These are phyloP conservation scores for Lycodopsis pacificus DNA, from an alignment of 2,797 vertebrate genomes.

Conservation along the genomic window DNA sequence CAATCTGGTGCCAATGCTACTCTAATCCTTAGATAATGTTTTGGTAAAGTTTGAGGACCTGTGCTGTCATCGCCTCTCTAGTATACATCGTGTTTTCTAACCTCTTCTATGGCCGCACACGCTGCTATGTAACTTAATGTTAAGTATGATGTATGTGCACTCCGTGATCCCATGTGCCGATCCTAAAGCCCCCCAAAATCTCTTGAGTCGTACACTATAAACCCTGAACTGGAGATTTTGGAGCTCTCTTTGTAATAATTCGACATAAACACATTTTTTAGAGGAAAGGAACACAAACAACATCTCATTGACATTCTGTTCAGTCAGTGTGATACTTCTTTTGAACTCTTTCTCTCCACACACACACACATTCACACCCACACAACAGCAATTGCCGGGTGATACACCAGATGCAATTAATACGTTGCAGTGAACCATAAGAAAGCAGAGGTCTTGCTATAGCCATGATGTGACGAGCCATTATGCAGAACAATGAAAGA, in stretches of 20 bases:
- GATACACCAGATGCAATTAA: slow-evolving; percentile 44
- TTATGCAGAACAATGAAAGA: slow-evolving; percentile 42
- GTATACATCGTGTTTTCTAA: not conserved
- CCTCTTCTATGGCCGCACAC: not conserved
- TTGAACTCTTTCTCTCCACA: slow-evolving; percentile 5
- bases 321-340: slow-evolving; percentile 8
- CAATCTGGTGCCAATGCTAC: no score
- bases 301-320: slow-evolving; percentile 29
- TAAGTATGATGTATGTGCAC: not conserved
- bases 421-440: slow-evolving; percentile 46
- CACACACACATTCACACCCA: slow-evolving; percentile 3
- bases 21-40: no score
- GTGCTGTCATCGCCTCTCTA: not conserved
- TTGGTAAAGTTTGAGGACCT: not conserved
- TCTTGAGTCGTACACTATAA: slow-evolving; percentile 4
- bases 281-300: slow-evolving; percentile 1
- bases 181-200: not conserved
- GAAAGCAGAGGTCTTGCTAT: slow-evolving; percentile 38
- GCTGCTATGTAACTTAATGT: not conserved
- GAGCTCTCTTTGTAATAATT: slow-evolving; percentile 1
- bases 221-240: not conserved
- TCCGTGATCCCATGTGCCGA: slow-evolving; percentile 1
- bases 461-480: slow-evolving; percentile 24
- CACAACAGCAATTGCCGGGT: slow-evolving; percentile 2
- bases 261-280: not conserved